Conservation (phyloP, 1,140 invertebrate species). For the Pteromalus puparum region DNA sequence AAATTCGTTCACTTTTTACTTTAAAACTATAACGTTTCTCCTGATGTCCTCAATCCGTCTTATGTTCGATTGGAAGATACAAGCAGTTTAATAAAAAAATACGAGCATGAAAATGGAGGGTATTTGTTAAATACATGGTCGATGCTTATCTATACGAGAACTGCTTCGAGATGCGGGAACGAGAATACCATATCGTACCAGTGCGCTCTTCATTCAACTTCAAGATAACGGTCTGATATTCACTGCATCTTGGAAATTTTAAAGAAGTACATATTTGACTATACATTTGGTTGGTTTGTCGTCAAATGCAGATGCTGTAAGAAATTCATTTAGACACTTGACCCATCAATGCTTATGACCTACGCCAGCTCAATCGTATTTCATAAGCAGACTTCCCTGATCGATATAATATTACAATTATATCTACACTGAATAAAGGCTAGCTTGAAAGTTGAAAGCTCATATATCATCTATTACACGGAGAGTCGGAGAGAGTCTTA, state of each 20-base stretch:
- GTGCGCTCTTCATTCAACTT: background rate
- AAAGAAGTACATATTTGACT: background rate
- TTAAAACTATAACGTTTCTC: too few relatives aligned
- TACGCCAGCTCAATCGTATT: background rate
- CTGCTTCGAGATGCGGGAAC: background rate
- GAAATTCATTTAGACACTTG: background rate
- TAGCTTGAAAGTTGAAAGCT: background rate
- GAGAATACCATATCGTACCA: background rate
- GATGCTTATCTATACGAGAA: slow-evolving; percentile 17
- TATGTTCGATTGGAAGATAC: too few relatives aligned
- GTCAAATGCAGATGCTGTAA: too few relatives aligned
- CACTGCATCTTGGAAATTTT: background rate
- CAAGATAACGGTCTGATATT: background rate
- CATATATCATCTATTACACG: too few relatives aligned
- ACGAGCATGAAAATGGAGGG: slow-evolving; percentile 1
- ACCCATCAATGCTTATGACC: background rate
- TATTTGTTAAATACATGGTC: background rate
- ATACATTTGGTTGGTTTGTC: background rate
- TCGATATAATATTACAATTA: too few relatives aligned
- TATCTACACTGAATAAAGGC: background rate
- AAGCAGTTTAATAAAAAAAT: slow-evolving; percentile 1
- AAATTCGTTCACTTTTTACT: too few relatives aligned
- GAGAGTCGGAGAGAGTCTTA: too few relatives aligned
- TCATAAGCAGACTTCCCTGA: background rate
- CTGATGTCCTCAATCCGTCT: too few relatives aligned